phyloP scores from a whole-genome alignment of 2,888 invertebrate species.

The Petrolisthes cinctipes region DNA sequence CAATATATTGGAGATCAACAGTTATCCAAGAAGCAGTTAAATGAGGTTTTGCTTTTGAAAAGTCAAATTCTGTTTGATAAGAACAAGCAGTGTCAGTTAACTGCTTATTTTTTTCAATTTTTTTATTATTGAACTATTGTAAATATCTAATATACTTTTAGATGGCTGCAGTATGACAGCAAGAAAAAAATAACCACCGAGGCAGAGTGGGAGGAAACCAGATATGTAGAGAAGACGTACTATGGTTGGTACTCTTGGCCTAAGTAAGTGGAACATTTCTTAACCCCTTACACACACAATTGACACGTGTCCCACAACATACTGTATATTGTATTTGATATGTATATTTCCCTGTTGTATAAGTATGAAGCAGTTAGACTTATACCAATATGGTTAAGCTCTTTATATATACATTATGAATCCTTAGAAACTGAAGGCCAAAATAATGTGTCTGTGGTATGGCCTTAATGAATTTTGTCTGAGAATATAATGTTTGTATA shows the following conservation, averaged over 20 bases:
- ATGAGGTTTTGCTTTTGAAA: too few relatives aligned
- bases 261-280: conserved; percentile 66
- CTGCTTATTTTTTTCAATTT: too few relatives aligned
- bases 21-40: too few relatives aligned
- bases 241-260: conserved; percentile 75
- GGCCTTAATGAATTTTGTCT: too few relatives aligned
- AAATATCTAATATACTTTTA: conserved; percentile 56
- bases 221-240: conserved; percentile 79
- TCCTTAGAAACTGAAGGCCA: too few relatives aligned
- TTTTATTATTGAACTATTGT: too few relatives aligned
- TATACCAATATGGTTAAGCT: background rate
- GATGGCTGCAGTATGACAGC: conserved; percentile 81
- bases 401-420: background rate
- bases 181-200: conserved; percentile 75
- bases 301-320: background rate
- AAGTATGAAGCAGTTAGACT: background rate
- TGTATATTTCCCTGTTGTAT: background rate
- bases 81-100: too few relatives aligned
- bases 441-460: too few relatives aligned
- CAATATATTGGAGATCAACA: too few relatives aligned
- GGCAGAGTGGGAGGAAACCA: conserved; percentile 81
- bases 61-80: too few relatives aligned
- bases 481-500: too few relatives aligned
- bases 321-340: background rate
- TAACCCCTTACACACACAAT: background rate